Base-by-base conservation (phyloP, 2,888 invertebrate genomes). In the Argyra leucocephala region DNA sequence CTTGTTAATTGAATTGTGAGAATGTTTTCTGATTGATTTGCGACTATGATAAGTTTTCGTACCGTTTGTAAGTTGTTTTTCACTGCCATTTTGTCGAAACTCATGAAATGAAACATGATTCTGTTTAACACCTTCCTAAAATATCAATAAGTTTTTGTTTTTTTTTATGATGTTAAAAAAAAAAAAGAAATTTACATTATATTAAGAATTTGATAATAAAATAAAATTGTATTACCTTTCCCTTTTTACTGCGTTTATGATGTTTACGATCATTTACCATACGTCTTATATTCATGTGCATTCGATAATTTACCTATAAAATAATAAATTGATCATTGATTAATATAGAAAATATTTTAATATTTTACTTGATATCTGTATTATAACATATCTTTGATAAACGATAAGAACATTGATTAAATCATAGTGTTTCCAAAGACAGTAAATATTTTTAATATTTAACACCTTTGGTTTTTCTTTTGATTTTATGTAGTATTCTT, bases 21-120 rank as follows among this genome's bases (percentile, higher is more conserved):
- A 74, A 80, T 78, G 76, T 76, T 80, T 79, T 77, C 76, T 78
- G 76, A 77, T 77, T 74, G 78, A 76, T 77, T 80, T 85, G 82
- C 86, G 85, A 84, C 85, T 85, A 84, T 83, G 84, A 82, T 82
- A 83, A 82, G 84, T 84, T 84, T 83, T 84, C 86, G 85, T 86
- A 91, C 92, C 92, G 85, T 91, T 89, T 79, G 90, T 87, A 82
- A 92, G 88, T 80, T 90, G 89, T 83, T 92, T 92, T 67, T 90
- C 89, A 75, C 90, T 87, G 78, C 91, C 92, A 75, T 92, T 92
- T 82, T 91, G 91, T 81, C 91, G 90, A 80, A 92, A 90, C 82
- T 91, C 91, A 63, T 91, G 91, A 82, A 92, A 92, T 79, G 90
- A 90, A 72, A 92, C 92, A 81, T 91, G 91, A 80, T 91, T 91